These are phyloP conservation scores for Patella ulyssiponensis DNA, from an alignment of 2,888 invertebrate genomes.

Conservation along the genomic window DNA sequence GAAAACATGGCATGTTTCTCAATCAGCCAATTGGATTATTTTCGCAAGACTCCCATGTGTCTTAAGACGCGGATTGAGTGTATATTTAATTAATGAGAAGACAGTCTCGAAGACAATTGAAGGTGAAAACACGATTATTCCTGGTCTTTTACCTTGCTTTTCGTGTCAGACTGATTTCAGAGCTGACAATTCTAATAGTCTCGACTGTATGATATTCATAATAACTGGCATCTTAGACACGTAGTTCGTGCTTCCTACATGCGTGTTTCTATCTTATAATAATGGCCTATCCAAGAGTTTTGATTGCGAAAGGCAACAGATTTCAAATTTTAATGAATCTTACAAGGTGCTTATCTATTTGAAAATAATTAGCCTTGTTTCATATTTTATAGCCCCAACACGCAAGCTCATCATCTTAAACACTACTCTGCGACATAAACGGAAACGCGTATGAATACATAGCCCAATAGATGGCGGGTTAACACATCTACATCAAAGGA, in stretches of 20 bases:
- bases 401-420: no score
- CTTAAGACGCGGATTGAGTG: not conserved
- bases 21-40: not conserved
- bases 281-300: slow-evolving; percentile 1
- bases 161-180: slow-evolving; percentile 2
- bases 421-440: no score
- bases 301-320: slow-evolving; percentile 10
- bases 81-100: slow-evolving; percentile 8
- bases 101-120: not conserved
- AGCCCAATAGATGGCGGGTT: no score
- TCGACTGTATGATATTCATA: slow-evolving; percentile 2
- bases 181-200: not conserved
- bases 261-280: not conserved
- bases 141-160: not conserved
- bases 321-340: slow-evolving; percentile 8
- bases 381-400: no score
- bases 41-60: not conserved
- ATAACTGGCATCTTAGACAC: not conserved
- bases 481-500: no score
- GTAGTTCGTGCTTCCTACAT: not conserved
- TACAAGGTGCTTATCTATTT: slow-evolving; percentile 5
- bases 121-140: slow-evolving; percentile 13
- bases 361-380: slow-evolving; percentile 1
- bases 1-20: not conserved
- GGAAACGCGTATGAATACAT: no score